A percentile compares a stretch with the other conserved stretches of the same genome.
Evolutionary conservation across 2,797 vertebrate species (phyloP).

Genomic region (Epinephelus awoara): DNA sequence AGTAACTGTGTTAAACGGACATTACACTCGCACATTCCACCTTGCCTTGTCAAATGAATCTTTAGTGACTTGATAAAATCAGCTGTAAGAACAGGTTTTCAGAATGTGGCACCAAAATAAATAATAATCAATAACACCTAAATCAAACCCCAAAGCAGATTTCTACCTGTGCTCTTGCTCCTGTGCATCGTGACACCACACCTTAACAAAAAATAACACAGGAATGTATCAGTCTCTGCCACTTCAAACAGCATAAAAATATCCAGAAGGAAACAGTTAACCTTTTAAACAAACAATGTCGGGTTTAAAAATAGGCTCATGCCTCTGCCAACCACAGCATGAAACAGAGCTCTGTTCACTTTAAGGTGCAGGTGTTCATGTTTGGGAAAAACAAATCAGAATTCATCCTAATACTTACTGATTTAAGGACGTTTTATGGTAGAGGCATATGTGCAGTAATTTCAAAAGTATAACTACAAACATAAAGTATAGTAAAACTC

Average conservation of each 20-base stretch:
- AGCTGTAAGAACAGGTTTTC: constrained; percentile 10
- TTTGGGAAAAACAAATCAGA: too few species aligned
- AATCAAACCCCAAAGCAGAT: neutral
- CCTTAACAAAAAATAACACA: constrained; percentile 51
- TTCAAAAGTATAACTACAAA: neutral
- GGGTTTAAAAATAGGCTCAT: constrained; percentile 15
- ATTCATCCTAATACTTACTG: neutral
- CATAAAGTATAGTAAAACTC: neutral
- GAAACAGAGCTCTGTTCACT: neutral
- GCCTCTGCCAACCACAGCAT: neutral
- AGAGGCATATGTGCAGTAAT: neutral
- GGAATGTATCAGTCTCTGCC: neutral
- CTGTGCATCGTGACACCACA: constrained; percentile 65
- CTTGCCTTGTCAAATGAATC: neutral
- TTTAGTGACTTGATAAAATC: neutral
- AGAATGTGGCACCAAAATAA: neutral
- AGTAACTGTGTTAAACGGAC: neutral
- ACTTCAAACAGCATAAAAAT: constrained; percentile 1
- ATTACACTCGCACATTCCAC: constrained; percentile 9
- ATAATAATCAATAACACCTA: neutral
- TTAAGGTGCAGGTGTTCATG: neutral
- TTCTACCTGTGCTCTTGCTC: constrained; percentile 53
- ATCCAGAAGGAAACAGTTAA: constrained; percentile 19
- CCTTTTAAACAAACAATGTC: constrained; percentile 8
- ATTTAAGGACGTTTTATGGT: neutral